A percentile compares a stretch with the other conserved stretches of the same genome.
Evolutionary conservation across 92 coral and sea anemone species (phyloP).

Genomic region (Palythoa grandiflora): DNA sequence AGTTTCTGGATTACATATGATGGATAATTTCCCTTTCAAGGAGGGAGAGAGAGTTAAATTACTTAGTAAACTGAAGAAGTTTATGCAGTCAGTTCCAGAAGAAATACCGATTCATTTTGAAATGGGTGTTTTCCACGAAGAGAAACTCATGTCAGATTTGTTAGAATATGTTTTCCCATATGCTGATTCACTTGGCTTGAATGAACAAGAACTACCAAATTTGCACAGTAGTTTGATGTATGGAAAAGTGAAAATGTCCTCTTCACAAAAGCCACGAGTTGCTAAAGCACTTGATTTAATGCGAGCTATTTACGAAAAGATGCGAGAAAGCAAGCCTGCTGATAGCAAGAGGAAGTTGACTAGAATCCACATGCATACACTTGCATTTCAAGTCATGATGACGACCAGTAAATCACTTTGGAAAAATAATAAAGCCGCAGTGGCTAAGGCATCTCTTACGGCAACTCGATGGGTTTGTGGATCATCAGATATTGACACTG

Average conservation of each 20-base stretch:
- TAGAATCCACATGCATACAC: conserved; percentile 88
- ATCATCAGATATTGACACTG: conserved; percentile 76
- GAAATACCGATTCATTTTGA: conserved; percentile 88
- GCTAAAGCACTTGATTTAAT: conserved; percentile 85
- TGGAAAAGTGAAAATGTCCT: conserved; percentile 76
- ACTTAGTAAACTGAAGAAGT: conserved; percentile 68
- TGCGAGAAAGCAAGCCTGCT: conserved; percentile 51
- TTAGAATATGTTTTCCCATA: conserved; percentile 85
- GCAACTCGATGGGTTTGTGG: conserved; percentile 94
- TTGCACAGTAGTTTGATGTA: conserved; percentile 71
- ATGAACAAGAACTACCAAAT: conserved; percentile 96
- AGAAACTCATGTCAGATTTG: conserved; percentile 77
- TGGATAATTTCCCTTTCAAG: conserved; percentile 87
- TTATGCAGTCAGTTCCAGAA: conserved; percentile 61
- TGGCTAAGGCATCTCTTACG: conserved; percentile 89
- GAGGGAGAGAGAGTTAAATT: conserved; percentile 68
- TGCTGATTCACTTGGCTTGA: conserved; percentile 87
- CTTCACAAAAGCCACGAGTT: conserved; percentile 94
- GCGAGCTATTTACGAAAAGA: conserved; percentile 80
- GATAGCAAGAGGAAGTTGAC: conserved; percentile 70
- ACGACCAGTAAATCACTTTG: conserved; percentile 70
- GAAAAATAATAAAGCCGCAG: conserved; percentile 80
- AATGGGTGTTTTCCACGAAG: conserved; percentile 93
- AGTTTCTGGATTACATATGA: conserved; percentile 89
- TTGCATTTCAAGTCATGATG: conserved; percentile 91